Base-by-base conservation (phyloP, 1,140 invertebrate species). In the Apocrypta bakeri region DNA sequence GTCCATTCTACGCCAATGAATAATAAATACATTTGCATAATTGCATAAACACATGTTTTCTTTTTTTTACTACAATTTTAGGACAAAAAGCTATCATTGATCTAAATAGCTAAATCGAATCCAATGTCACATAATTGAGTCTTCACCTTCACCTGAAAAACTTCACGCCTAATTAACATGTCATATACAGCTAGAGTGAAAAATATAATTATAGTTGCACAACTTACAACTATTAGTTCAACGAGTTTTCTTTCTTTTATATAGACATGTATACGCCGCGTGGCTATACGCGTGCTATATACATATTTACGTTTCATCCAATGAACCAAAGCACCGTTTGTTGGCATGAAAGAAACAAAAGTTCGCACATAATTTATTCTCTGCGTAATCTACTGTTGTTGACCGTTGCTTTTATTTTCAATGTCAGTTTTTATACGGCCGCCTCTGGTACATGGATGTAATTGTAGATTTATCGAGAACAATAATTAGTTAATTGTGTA, bases 101-200 rank as follows among this genome's bases (percentile, higher is more conserved):
- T 66, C 63, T 68, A 48, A 78, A 68, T 78, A 68, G 17, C 42
- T 76, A 21, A 64, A 17, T 42, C 21, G 42, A 42, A 64, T 76
- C 31, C 56, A 64, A 63, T 68, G 64, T 48, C 76, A 17, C 37
- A 79, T 48, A 69, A 68, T 68, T 69, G 63, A 42, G 27, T 71
- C 31, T 71, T 79, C 31, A n/a, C 77, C 77, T 79, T 79, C 25
- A 71, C 66, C 68, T 79, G 33, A 71, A 79, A 79, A 78, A 24
- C 33, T 66, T 40, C 63, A 68, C 25, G 24, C 61, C 66, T 66
- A 64, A 81, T 74, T 80, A 73, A 8, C 48, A 80, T 64, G 56
- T 73, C 24, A 61, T 61, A 79, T 14, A 56, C 12, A 69, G 37
- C 6, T 0, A 25, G 33, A 42, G 1, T 12, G 71, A 21, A 73